A percentile compares a stretch with the other conserved stretches of the same genome.
phyloP scores from a whole-genome alignment of 1,140 invertebrate genomes.

The Acyrthosiphon pisum region DNA sequence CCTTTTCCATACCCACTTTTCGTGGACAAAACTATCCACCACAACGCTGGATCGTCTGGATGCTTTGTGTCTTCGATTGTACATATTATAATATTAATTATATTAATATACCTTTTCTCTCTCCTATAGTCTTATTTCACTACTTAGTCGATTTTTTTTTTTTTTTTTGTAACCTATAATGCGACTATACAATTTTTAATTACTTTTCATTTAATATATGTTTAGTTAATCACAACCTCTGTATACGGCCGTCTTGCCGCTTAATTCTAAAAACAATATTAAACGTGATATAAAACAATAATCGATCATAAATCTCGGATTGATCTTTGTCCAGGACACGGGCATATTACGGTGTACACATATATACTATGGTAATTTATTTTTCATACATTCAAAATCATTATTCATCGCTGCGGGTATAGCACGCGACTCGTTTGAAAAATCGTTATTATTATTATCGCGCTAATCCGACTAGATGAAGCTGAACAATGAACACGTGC shows the following conservation, averaged over 20 bases:
- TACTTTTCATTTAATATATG: not conserved
- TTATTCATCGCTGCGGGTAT: not conserved
- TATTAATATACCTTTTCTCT: too few species aligned
- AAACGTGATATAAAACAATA: not conserved
- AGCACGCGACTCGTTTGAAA: not conserved
- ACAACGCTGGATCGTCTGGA: too few species aligned
- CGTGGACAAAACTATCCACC: too few species aligned
- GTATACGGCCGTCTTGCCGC: not conserved
- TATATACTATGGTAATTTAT: not conserved
- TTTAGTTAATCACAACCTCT: not conserved
- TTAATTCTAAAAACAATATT: not conserved
- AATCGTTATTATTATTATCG: not conserved
- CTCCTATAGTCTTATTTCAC: not conserved
- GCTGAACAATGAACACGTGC: slow-evolving; percentile 12
- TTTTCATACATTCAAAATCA: not conserved
- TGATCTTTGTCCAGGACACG: not conserved
- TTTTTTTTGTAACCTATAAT: not conserved
- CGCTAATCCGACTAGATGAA: not conserved
- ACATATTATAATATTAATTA: too few species aligned
- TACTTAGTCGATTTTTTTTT: not conserved
- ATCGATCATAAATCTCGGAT: not conserved
- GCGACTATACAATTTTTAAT: not conserved
- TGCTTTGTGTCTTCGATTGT: too few species aligned
- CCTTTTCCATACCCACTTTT: too few species aligned
- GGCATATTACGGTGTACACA: not conserved